Conservation (phyloP, 2,888 invertebrate genomes). For the Sphaerolaimus hirsutus region DNA sequence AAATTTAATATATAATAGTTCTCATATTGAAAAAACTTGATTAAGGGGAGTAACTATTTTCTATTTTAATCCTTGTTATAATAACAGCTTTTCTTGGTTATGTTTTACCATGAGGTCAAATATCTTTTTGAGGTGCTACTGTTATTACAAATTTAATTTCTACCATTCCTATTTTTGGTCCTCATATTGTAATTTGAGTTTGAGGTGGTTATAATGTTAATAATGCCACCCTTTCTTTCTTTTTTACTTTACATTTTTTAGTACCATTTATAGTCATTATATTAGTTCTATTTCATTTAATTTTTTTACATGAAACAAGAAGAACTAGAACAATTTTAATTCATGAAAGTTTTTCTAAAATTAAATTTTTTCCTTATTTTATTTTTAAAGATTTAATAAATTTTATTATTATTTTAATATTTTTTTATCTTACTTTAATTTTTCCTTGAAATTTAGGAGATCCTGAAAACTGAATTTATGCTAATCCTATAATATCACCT, state of each 20-base stretch:
- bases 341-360: conserved; percentile 6
- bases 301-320: conserved; percentile 23
- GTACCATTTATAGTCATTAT: conserved; percentile 42
- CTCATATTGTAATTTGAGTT: conserved; percentile 37
- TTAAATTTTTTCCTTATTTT: conserved; percentile 15
- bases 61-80: conserved; percentile 44
- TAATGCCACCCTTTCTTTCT: conserved; percentile 50
- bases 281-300: conserved; percentile 15
- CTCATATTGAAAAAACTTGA: conserved; percentile 38
- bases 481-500: conserved; percentile 44
- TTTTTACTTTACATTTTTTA: conserved; percentile 48
- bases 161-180: conserved; percentile 44
- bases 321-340: conserved; percentile 10
- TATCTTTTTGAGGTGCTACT: conserved; percentile 54
- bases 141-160: conserved; percentile 53
- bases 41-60: conserved; percentile 40
- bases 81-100: conserved; percentile 51
- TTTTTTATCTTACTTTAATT: conserved; percentile 36
- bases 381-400: conserved; percentile 13
- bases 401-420: conserved; percentile 34
- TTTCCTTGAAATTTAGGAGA: conserved; percentile 34
- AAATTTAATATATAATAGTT: conserved; percentile 28
- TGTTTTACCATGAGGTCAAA: conserved; percentile 52
- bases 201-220: conserved; percentile 52
- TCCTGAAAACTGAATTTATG: conserved; percentile 46